Conservation (phyloP, 2,113 vertebrate species). For the Maccullochella peelii region DNA sequence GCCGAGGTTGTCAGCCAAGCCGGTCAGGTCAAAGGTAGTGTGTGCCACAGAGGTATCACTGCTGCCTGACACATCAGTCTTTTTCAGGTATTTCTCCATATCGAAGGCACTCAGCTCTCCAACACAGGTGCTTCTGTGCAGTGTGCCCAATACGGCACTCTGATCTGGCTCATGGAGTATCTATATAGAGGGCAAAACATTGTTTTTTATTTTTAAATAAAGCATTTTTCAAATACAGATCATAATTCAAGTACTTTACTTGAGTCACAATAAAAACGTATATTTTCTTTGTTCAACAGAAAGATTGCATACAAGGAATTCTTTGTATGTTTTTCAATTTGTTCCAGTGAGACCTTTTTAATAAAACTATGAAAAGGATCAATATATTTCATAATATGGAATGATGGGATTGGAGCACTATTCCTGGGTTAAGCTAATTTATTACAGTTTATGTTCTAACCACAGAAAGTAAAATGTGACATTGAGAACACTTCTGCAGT, state of each 20-base stretch:
- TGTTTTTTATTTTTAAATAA: neutral
- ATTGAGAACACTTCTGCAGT: neutral
- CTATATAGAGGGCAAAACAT: neutral
- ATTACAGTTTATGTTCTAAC: neutral
- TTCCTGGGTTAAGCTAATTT: neutral
- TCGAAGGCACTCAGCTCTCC: slow-evolving; percentile 83
- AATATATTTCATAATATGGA: neutral
- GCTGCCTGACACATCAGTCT: slow-evolving; percentile 80
- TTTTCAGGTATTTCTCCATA: slow-evolving; percentile 93
- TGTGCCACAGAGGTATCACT: slow-evolving; percentile 78
- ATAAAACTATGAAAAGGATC: neutral
- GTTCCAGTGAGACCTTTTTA: neutral
- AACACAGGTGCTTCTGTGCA: slow-evolving; percentile 76
- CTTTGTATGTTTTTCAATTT: neutral
- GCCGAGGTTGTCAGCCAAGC: slow-evolving; percentile 61
- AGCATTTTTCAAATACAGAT: too few species aligned
- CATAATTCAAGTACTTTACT: too few species aligned
- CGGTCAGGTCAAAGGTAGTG: slow-evolving; percentile 77
- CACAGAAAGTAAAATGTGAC: neutral
- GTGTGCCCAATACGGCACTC: slow-evolving; percentile 50
- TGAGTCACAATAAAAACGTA: neutral
- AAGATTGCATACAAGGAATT: neutral
- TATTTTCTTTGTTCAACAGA: neutral
- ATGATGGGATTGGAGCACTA: neutral
- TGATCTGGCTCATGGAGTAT: slow-evolving; percentile 40